These are phyloP conservation scores for Wiebesia pumilae DNA, from an alignment of 1,140 invertebrate species.

Conservation along the genomic window DNA sequence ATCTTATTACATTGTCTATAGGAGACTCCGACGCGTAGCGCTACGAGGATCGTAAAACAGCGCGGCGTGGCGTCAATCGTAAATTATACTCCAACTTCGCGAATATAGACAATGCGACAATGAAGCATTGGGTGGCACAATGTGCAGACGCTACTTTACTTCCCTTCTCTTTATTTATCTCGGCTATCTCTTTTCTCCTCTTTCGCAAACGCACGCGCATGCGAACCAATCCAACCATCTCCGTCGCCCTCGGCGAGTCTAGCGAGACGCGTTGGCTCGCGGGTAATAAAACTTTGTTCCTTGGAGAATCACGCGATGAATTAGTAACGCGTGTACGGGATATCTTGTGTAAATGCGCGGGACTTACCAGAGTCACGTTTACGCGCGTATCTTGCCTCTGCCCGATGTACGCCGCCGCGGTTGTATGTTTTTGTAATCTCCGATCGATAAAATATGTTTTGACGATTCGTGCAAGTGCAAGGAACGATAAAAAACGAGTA, in stretches of 20 bases:
- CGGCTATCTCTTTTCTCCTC: conserved; percentile 36
- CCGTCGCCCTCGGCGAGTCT: not conserved
- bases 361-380: conserved; percentile 19
- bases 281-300: conserved; percentile 38
- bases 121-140: conserved; percentile 38
- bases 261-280: conserved; percentile 12
- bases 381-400: not conserved
- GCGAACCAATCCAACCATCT: not conserved
- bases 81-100: conserved; percentile 19
- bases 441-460: conserved; percentile 44
- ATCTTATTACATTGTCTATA: conserved; percentile 24
- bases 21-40: not conserved
- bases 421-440: conserved; percentile 30
- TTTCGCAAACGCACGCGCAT: not conserved
- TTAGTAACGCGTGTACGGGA: conserved; percentile 34
- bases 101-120: conserved; percentile 37
- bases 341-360: conserved; percentile 36
- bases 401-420: not conserved
- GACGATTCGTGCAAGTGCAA: not conserved
- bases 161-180: conserved; percentile 38
- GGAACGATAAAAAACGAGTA: conserved; percentile 33
- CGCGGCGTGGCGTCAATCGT: conserved; percentile 35
- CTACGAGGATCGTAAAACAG: conserved; percentile 35
- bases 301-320: conserved; percentile 48
- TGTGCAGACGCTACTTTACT: conserved; percentile 35